These are phyloP conservation scores for Mormyrops boulengeri DNA, from an alignment of 2,797 vertebrate species.

Conservation along the genomic window DNA sequence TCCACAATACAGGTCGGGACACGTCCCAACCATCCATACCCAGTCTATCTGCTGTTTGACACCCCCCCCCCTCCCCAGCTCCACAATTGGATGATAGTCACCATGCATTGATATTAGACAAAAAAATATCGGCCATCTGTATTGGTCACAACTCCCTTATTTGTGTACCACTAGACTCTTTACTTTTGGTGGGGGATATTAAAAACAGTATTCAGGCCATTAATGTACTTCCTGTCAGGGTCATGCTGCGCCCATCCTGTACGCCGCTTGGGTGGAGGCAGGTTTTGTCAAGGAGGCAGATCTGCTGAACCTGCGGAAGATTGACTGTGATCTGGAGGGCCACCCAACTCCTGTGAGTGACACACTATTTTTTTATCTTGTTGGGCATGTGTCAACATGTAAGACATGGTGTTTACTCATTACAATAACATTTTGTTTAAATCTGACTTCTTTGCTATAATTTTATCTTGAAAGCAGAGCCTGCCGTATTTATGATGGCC, in stretches of 20 bases:
- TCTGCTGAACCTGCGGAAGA: slow-evolving; percentile 67
- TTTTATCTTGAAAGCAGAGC: background rate
- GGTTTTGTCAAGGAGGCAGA: slow-evolving; percentile 64
- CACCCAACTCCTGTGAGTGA: slow-evolving; percentile 69
- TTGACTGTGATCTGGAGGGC: slow-evolving; percentile 69
- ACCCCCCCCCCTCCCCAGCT: background rate
- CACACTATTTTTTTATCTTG: background rate
- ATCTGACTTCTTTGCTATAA: background rate
- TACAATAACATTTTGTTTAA: background rate
- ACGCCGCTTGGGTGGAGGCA: slow-evolving; percentile 70
- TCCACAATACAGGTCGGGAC: background rate
- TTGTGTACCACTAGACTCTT: background rate
- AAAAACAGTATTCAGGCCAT: background rate
- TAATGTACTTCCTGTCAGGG: slow-evolving; percentile 44
- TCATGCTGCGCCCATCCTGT: slow-evolving; percentile 68
- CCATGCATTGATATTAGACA: background rate
- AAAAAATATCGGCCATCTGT: background rate
- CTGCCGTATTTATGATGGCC: background rate
- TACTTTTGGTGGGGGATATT: background rate
- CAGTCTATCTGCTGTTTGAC: background rate
- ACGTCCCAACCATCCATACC: background rate
- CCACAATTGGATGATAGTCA: background rate
- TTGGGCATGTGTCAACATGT: background rate
- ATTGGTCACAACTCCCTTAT: background rate
- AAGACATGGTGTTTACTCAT: background rate